phyloP scores from a whole-genome alignment of 1,140 invertebrate genomes.

The Drosophila nebulosa region DNA sequence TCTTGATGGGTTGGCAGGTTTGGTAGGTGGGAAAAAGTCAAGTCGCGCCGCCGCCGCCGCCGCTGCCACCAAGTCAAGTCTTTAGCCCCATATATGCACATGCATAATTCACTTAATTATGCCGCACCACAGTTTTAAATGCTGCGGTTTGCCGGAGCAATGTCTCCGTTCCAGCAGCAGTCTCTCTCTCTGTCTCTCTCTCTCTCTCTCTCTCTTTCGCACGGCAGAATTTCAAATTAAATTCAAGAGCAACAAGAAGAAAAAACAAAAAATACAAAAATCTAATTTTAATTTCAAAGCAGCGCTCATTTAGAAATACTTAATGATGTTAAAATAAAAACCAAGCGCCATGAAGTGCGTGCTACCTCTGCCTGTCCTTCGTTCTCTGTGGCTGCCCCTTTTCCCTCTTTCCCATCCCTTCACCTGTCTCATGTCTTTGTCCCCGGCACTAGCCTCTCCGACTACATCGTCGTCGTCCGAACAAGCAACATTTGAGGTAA shows the following conservation, averaged over 20 bases:
- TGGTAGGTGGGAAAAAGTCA: not conserved
- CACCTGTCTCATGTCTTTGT: too few relatives aligned
- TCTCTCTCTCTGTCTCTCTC: not conserved
- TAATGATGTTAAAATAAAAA: constrained; percentile 66
- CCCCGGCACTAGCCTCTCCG: not conserved
- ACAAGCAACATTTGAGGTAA: constrained; percentile 29
- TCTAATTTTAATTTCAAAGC: constrained; percentile 67
- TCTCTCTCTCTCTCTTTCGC: not conserved
- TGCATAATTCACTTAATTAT: constrained; percentile 62
- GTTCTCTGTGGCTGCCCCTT: not conserved
- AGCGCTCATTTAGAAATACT: constrained; percentile 60
- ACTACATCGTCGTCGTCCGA: not conserved
- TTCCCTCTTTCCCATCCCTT: too few relatives aligned
- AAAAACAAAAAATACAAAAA: too few relatives aligned
- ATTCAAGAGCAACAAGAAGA: constrained; percentile 40
- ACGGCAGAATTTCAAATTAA: constrained; percentile 48
- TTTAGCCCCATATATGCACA: constrained; percentile 40
- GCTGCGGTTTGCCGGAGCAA: constrained; percentile 22
- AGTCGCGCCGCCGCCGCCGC: too few relatives aligned
- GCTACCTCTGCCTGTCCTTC: not conserved
- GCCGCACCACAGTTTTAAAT: constrained; percentile 38
- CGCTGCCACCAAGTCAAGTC: constrained; percentile 15
- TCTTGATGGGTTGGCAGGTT: too few relatives aligned
- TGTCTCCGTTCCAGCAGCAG: not conserved
- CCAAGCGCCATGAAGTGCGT: constrained; percentile 59